Base-by-base conservation (phyloP, 2,888 invertebrate genomes). In the Hybos culiciformis region DNA sequence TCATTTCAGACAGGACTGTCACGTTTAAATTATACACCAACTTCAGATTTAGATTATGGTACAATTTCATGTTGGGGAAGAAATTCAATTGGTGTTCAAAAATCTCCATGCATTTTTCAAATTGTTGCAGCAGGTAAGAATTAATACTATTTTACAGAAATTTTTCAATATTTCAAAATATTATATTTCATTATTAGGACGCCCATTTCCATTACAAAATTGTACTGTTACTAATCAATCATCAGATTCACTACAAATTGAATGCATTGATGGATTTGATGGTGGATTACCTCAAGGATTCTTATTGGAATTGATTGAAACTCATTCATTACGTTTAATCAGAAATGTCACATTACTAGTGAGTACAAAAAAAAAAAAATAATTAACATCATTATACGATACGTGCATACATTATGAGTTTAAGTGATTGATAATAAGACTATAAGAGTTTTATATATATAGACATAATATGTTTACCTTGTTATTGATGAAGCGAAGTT, bases 151-250 rank as follows among this genome's bases (percentile, higher is more conserved):
- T 39, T 36, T 14, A 9, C 14, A 36, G 34, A 26, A 37, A 20
- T 34, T 21, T 14, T 14, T 31, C 31, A n/a, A 11, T 9, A 17
- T 45, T 37, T 31, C n/a, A 39, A 17, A 17, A 34, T 37, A 24
- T 19, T 21, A 20, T 39, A 8, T 3, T 23, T 37, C 21, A 21
- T 6, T 37, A 37, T 34, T 70, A 87, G 91, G 90, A 59, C 83
- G 86, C 37, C 91, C 91, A 7, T 87, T 88, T 61, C 81, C 86
- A 41, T 72, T 90, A 43, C 79, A 83, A 59, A 91, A 91, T 68
- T 91, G 91, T 65, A 78, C 83, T n/a, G 78, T 90, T 24, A 79
- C 80, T 43, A 91, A 91, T 67, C 85, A 88, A 65, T 90, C 88
- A 43, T 73, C 78, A 49, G 85, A 88, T 59, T 81, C 86, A 0